Base-by-base conservation (phyloP, 2,797 vertebrate species). In the Eulemur rubriventer region DNA sequence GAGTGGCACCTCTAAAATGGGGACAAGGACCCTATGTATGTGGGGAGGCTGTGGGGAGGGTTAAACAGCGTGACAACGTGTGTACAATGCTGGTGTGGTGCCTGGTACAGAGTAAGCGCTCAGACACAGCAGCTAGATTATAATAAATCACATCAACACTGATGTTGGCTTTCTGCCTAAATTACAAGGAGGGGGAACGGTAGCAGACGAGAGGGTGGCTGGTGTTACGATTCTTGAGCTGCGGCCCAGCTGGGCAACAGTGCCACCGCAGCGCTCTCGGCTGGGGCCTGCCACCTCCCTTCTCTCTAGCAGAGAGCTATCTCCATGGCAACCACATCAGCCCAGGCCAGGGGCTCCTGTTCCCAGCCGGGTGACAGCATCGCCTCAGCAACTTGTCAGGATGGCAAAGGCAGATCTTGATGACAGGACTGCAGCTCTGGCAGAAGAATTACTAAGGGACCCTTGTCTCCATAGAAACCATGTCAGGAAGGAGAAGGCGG, bases 401-500 rank as follows among this genome's bases (percentile, higher is more conserved):
- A 96, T 70, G 89, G 96, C 96, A 96, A 94, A 95, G 92, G 87
- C 96, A 92, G 91, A 94, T 84, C 89, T 76, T 1, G 1, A 84
- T 72, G 92, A 97, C 57, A 52, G 82, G 87, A 52, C 50, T 73
- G 83, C 55, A 89, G 78, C 81, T 88, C 95, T 63, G 55, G 87
- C 89, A 96, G 72, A 88, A 95, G 86, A 92, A 96, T 38, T 88
- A 78, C 89, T 90, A 70, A 89, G 94, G 90, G 96, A 97, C 92
- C 67, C 89, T 90, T 2, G 78, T 97, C 95, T 95, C 97, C 97
- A 97, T 95, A 90, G 98, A 92, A 98, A 98, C 97, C 69, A 48
- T 35, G 59, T 93, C 92, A 79, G 84, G 96, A 96, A 97, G 76
- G 65, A 86, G 85, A 83, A 38, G 48, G 65, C 93, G 50, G 55